A percentile compares a stretch with the other conserved stretches of the same genome.
Evolutionary conservation across 2,888 invertebrate species (phyloP).

Genomic region (Prosopocoilus inquinatus): DNA sequence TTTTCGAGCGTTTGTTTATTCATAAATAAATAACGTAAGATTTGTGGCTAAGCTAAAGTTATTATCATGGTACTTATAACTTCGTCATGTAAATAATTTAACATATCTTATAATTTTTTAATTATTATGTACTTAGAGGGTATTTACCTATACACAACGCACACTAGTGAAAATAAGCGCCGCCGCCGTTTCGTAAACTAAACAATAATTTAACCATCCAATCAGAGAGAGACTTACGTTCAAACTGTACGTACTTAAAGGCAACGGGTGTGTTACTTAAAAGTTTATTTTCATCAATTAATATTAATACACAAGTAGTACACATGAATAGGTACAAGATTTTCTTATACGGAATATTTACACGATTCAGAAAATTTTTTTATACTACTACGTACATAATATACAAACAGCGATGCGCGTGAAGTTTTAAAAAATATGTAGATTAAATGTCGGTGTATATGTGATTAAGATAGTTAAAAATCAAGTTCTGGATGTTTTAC

Average conservation of each 20-base stretch:
- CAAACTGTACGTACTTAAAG: conserved; percentile 6
- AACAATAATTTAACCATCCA: conserved; percentile 20
- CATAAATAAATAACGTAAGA: too few species aligned
- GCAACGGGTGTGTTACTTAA: not conserved
- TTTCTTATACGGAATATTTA: too few species aligned
- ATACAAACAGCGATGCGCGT: not conserved
- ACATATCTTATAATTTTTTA: conserved; percentile 25
- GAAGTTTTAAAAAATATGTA: conserved; percentile 14
- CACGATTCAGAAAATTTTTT: too few species aligned
- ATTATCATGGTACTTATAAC: too few species aligned
- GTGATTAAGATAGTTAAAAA: conserved; percentile 3
- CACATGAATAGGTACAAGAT: not conserved
- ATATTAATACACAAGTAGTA: too few species aligned
- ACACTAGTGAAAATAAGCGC: conserved; percentile 7
- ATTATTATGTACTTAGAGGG: conserved; percentile 6
- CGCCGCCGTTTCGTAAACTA: too few species aligned
- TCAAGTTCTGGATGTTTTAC: conserved; percentile 4
- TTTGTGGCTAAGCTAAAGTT: too few species aligned
- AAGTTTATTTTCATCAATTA: too few species aligned
- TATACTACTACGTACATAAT: too few species aligned
- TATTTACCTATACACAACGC: conserved; percentile 19
- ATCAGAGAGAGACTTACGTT: conserved; percentile 9
- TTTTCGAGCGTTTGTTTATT: too few species aligned
- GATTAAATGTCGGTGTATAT: conserved; percentile 11
- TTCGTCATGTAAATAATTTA: conserved; percentile 25